Percentiles rank a stretch among this genome's conserved stretches.
Conservation (phyloP, 2,888 invertebrate genomes). For the Neoaliturus tenellus region DNA sequence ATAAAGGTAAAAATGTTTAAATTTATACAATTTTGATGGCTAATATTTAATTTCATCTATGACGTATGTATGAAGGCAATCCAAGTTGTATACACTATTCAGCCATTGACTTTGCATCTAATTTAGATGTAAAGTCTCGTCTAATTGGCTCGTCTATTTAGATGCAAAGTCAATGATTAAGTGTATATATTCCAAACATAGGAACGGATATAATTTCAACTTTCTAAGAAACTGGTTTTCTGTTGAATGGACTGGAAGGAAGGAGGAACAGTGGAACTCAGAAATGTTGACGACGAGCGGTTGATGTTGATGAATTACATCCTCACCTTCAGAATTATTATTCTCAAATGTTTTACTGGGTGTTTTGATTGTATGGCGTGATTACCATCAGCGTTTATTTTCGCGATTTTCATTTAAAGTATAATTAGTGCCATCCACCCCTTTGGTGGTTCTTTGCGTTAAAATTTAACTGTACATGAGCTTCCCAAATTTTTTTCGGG, state of each 20-base stretch:
- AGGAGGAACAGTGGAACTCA: slow-evolving; percentile 61
- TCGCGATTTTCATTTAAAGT: background rate
- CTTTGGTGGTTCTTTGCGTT: background rate
- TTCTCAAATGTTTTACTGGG: background rate
- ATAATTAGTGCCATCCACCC: background rate
- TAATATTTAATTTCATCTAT: too few relatives aligned
- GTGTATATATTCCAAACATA: background rate
- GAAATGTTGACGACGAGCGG: slow-evolving; percentile 68
- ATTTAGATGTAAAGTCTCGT: too few relatives aligned
- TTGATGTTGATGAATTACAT: slow-evolving; percentile 42
- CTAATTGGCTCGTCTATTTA: too few relatives aligned
- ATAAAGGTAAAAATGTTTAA: too few relatives aligned
- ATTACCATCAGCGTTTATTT: background rate
- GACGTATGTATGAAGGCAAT: too few relatives aligned
- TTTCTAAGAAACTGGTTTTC: background rate
- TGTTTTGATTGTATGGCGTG: background rate
- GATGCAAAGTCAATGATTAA: too few relatives aligned
- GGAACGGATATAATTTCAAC: background rate
- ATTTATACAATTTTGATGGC: too few relatives aligned
- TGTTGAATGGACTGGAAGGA: background rate
- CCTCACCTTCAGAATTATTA: background rate
- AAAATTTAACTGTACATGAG: background rate
- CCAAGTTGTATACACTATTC: too few relatives aligned
- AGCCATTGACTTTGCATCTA: too few relatives aligned
- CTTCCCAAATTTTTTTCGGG: background rate